phyloP scores from a whole-genome alignment of 2,113 vertebrate genomes.

The Telmatochromis sp. region DNA sequence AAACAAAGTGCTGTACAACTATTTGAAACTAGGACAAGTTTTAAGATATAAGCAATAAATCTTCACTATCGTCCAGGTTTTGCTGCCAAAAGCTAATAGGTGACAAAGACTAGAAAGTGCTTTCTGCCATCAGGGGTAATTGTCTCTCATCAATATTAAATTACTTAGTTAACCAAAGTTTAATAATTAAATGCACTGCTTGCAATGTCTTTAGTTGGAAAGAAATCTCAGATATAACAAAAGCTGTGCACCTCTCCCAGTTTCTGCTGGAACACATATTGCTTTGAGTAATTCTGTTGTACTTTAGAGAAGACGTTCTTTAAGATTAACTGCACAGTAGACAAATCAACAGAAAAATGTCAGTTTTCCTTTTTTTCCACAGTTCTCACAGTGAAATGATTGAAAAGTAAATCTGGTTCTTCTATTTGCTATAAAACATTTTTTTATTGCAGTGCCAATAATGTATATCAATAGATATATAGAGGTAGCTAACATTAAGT shows the following conservation, averaged over 20 bases:
- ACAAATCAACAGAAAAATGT: not conserved
- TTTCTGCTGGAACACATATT: not conserved
- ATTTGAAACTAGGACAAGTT: not conserved
- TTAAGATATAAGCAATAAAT: not conserved
- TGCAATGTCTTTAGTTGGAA: not conserved
- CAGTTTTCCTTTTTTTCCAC: not conserved
- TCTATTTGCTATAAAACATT: not conserved
- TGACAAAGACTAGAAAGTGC: slow-evolving; percentile 10
- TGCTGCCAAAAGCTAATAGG: slow-evolving; percentile 6
- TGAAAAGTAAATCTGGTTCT: not conserved
- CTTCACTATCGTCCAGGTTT: not conserved
- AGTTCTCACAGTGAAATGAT: not conserved
- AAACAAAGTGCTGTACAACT: not conserved
- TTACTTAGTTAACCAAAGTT: slow-evolving; percentile 26
- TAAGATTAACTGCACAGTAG: not conserved
- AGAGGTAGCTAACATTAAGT: not conserved
- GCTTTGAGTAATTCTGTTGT: not conserved
- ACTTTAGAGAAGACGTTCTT: not conserved
- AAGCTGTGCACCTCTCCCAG: not conserved
- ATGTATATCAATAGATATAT: not conserved
- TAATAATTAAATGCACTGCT: slow-evolving; percentile 16
- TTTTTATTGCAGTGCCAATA: not conserved
- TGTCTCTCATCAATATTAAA: slow-evolving; percentile 47
- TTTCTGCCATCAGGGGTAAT: slow-evolving; percentile 29
- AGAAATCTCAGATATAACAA: not conserved